These are phyloP conservation scores for Epistrophella euchroma DNA, from an alignment of 2,888 invertebrate genomes.

Conservation along the genomic window DNA sequence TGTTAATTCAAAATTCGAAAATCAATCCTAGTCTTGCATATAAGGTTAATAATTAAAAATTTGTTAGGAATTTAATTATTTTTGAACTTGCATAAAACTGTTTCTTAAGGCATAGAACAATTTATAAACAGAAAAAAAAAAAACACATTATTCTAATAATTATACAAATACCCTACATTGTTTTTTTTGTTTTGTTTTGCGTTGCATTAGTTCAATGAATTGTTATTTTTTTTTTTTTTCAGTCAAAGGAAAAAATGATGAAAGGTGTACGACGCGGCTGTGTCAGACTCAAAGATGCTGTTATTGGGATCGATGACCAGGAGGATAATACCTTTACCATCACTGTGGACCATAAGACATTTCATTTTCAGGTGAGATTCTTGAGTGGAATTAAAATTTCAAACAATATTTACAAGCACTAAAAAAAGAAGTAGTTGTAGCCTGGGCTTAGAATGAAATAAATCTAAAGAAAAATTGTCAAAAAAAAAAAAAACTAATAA, in stretches of 20 bases:
- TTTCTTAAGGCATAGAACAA: neutral
- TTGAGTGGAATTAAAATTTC: neutral
- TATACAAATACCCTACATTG: neutral
- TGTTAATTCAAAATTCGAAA: conserved; percentile 40
- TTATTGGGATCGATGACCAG: conserved; percentile 99
- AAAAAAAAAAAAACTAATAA: no score
- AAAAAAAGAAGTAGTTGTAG: neutral
- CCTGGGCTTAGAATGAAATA: neutral
- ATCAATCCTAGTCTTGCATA: conserved; percentile 32
- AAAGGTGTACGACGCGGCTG: conserved; percentile 98
- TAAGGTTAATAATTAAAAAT: conserved; percentile 48
- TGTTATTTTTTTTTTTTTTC: conserved; percentile 74
- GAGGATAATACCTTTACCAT: conserved; percentile 99
- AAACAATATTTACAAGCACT: neutral
- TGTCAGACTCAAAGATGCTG: conserved; percentile 97
- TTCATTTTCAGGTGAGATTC: conserved; percentile 94
- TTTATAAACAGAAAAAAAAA: neutral
- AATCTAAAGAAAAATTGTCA: neutral
- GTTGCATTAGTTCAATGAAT: neutral
- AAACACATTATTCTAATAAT: neutral
- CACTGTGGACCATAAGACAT: conserved; percentile 99
- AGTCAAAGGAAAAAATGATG: conserved; percentile 99
- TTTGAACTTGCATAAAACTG: neutral
- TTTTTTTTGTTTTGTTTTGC: neutral
- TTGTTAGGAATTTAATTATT: conserved; percentile 31